These are phyloP conservation scores for Eurytoma adleriae DNA, from an alignment of 2,888 invertebrate species.

Conservation along the genomic window DNA sequence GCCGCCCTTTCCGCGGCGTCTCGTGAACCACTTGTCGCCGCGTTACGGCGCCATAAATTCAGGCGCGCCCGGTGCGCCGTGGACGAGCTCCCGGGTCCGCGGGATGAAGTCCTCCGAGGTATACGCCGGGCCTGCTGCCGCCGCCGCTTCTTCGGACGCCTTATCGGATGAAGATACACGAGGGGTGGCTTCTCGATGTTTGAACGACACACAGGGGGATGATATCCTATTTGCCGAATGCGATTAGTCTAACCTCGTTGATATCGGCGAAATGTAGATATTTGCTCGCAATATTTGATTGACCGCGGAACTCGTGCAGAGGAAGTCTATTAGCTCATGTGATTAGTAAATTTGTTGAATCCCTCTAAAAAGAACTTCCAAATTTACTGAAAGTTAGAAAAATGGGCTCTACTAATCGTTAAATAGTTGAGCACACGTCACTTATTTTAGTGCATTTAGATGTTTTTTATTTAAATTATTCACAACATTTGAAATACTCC, in stretches of 20 bases:
- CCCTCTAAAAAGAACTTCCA: too few relatives aligned
- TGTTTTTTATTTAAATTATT: too few relatives aligned
- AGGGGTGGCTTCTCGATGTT: neutral
- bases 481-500: too few relatives aligned
- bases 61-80: constrained; percentile 1
- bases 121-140: neutral
- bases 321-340: neutral
- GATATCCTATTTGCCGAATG: constrained; percentile 41
- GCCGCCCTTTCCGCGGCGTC: constrained; percentile 77
- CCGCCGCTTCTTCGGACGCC: constrained; percentile 23
- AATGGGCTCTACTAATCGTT: too few relatives aligned
- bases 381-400: too few relatives aligned
- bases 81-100: neutral
- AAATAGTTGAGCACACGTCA: too few relatives aligned
- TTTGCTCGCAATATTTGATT: neutral
- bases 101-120: neutral
- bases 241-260: constrained; percentile 45
- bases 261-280: neutral
- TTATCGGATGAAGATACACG: neutral
- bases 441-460: too few relatives aligned
- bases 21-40: constrained; percentile 81
- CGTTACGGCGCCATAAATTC: constrained; percentile 81
- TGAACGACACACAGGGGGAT: neutral
- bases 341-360: neutral
- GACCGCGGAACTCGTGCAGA: neutral